These are phyloP conservation scores for Gallinago paraguaiae DNA, from an alignment of 2,113 vertebrate species.

Conservation along the genomic window DNA sequence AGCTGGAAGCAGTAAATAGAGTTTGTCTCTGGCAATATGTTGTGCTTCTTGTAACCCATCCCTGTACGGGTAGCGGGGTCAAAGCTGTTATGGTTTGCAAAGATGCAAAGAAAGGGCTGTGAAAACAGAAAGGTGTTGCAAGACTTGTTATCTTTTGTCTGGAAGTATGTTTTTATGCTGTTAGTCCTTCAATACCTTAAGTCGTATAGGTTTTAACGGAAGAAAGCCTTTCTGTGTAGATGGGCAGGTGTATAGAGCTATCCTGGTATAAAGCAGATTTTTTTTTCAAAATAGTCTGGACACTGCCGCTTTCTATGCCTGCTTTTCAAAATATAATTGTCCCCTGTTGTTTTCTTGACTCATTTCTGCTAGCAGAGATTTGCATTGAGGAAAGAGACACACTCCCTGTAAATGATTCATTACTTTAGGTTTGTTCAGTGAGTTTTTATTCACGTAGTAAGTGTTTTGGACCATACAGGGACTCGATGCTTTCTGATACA, in stretches of 20 bases:
- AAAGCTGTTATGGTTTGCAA: neutral
- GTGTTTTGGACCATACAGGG: fast-evolving
- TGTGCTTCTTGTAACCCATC: neutral
- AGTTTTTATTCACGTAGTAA: neutral
- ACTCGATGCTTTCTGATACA: fast-evolving
- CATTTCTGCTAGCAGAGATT: fast-evolving
- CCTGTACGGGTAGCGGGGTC: neutral
- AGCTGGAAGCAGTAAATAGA: neutral
- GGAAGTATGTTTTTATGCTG: neutral
- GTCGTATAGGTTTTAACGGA: neutral
- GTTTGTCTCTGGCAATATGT: neutral
- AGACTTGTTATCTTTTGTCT: neutral
- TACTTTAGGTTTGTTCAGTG: neutral
- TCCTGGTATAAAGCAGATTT: neutral
- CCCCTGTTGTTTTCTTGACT: neutral
- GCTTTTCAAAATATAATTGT: neutral
- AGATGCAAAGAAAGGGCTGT: neutral
- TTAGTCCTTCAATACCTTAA: neutral
- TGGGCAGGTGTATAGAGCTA: neutral
- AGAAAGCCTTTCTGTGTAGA: neutral
- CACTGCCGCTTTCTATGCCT: fast-evolving
- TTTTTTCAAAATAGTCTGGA: neutral
- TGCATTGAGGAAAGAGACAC: neutral
- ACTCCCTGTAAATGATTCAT: neutral
- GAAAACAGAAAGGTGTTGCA: neutral